These are phyloP conservation scores for Trinorchestia longiramus DNA, from an alignment of 1,140 invertebrate species.

Conservation along the genomic window DNA sequence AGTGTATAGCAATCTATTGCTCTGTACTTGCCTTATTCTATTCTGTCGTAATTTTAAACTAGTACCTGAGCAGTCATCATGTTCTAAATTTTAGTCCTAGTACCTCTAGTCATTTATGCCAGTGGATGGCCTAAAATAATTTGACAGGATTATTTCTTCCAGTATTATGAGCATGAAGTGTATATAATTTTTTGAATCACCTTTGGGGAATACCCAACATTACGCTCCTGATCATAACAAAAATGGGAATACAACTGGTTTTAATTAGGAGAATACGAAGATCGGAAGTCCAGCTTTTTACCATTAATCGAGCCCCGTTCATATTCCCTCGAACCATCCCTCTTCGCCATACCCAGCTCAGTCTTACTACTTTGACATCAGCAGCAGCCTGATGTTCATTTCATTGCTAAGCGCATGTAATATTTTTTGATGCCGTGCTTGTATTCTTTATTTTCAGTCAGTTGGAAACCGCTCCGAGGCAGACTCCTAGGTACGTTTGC, in stretches of 20 bases:
- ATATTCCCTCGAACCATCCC: neutral
- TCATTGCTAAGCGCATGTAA: constrained; percentile 41
- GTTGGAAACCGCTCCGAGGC: constrained; percentile 74
- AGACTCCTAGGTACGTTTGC: constrained; percentile 76
- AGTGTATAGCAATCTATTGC: no score
- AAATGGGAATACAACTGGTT: neutral
- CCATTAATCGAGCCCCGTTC: neutral
- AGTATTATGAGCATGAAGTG: neutral
- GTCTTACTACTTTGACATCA: neutral
- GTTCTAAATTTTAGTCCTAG: neutral
- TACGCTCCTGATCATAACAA: neutral
- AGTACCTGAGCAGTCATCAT: neutral
- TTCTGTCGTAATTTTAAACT: neutral
- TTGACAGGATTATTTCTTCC: neutral
- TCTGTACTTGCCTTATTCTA: neutral
- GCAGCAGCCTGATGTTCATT: neutral
- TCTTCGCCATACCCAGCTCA: neutral
- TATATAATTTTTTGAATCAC: neutral
- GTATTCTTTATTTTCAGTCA: constrained; percentile 77
- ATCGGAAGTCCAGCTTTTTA: neutral
- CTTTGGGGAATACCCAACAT: neutral
- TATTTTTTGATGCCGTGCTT: constrained; percentile 69
- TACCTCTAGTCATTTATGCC: neutral
- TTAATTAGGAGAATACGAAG: neutral
- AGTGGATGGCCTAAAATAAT: neutral